phyloP scores from a whole-genome alignment of 2,113 vertebrate species.

The Seriola rivoliana region DNA sequence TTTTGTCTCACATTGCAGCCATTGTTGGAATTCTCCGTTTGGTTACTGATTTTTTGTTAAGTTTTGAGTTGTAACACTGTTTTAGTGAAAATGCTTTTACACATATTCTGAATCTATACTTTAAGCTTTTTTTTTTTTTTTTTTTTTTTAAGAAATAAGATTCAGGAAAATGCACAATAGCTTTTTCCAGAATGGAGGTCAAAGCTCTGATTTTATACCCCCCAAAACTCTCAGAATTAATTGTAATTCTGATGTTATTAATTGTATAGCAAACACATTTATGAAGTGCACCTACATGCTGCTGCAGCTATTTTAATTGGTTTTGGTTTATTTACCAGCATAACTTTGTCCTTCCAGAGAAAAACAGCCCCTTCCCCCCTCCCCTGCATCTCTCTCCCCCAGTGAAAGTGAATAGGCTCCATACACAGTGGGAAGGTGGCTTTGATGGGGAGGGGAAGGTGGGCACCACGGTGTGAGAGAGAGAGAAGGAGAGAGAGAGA shows the following conservation, averaged over 20 bases:
- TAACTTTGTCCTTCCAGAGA: not conserved
- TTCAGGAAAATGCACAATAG: not conserved
- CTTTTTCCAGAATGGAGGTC: not conserved
- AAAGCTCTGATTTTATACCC: not conserved
- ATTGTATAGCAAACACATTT: not conserved
- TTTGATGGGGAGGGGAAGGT: slow-evolving; percentile 9
- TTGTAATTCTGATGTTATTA: not conserved
- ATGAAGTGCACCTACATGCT: not conserved
- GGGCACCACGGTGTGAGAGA: slow-evolving; percentile 37
- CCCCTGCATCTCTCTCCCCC: slow-evolving; percentile 43
- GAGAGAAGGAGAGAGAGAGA: not conserved
- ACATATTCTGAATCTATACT: not conserved
- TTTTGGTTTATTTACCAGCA: not conserved
- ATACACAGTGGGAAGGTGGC: slow-evolving; percentile 17
- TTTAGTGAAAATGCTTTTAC: not conserved
- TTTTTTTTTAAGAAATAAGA: not conserved
- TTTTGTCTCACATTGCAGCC: slow-evolving; percentile 48
- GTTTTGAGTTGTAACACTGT: not conserved
- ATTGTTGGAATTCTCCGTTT: slow-evolving; percentile 32
- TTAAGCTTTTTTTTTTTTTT: too few relatives aligned
- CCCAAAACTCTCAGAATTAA: not conserved
- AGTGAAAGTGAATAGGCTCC: slow-evolving; percentile 58
- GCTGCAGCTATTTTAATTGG: not conserved
- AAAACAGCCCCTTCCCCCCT: slow-evolving; percentile 17
- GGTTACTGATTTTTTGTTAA: slow-evolving; percentile 8